Evolutionary conservation across 2,888 invertebrate genomes (phyloP), one percentile per base, ranked within the genome.

Genomic region (Alsophila aescularia): DNA sequence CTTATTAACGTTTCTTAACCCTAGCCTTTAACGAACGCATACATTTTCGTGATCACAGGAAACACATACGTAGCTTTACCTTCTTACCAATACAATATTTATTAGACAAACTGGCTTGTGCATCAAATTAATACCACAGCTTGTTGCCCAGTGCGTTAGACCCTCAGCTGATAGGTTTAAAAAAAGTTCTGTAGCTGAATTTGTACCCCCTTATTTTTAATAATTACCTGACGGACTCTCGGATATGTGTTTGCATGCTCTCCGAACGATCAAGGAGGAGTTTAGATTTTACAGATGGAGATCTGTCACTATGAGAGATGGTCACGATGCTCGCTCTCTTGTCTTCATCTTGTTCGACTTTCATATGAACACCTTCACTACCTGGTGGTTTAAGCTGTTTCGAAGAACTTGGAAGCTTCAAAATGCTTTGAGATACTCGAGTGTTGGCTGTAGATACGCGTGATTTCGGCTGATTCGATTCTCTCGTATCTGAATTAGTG

Each of bases 201-300:
- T 4, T 18, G 18, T 18, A 18, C 18, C 18, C 5, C 3, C 24
- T 24, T 7, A 7, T 24, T 2, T 8, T 24, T 7, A 1, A 7
- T 12, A 14, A 14, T 50, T 50, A 82, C 83, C 79, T 79, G 29
- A 72, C 45, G 5, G 80, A 80, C 0, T 67, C 72, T 4, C 77
- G 68, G 2, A 50, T 52, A 13, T 63, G 63, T 0, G 16, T 27
- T 0, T 10, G 24, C 24, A 7, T 5, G 29, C 35, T 42, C 4
- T 70, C 67, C 0, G 66, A 62, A 15, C 73, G 73, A 5, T 52
- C 60, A 32, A 79, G 48, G 2, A 79, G 31, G 18, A 72, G 60
- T 48, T 72, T 62, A 0, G 78, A 75, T 35, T 67, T 73, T 0
- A 53, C 5, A 0, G 61, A 66, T 1, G 24, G 7, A 24, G 45